A percentile compares a stretch with the other conserved stretches of the same genome.
Conservation (phyloP, 2,888 invertebrate species). For the Brachyopa scutellaris region DNA sequence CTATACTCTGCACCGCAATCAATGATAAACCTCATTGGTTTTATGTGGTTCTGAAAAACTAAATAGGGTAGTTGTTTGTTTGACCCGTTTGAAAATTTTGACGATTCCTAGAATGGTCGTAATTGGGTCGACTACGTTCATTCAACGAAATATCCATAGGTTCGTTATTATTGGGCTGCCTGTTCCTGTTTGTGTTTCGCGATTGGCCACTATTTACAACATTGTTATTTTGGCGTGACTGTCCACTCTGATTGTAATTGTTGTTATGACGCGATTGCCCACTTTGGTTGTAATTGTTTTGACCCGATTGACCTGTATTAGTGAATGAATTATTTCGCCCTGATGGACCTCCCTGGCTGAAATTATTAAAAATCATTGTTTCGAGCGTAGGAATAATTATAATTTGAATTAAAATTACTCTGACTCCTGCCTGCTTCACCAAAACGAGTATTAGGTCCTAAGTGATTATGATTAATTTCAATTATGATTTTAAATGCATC, state of each 20-base stretch:
- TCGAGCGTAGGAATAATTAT: too few species aligned
- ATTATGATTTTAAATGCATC: neutral
- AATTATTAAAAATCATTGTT: neutral
- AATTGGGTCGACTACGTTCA: neutral
- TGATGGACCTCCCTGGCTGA: neutral
- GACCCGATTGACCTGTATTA: too few species aligned
- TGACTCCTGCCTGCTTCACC: too few species aligned
- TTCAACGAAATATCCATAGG: slow-evolving; percentile 3
- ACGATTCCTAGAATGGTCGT: neutral
- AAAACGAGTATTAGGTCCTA: too few species aligned
- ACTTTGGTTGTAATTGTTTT: too few species aligned
- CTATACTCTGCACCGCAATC: too few species aligned
- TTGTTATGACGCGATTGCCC: too few species aligned
- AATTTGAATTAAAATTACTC: too few species aligned
- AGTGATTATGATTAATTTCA: too few species aligned
- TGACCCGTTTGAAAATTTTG: neutral
- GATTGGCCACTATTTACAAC: neutral
- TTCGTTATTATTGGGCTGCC: neutral
- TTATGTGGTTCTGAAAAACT: neutral
- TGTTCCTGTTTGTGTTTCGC: neutral
- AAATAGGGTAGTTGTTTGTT: slow-evolving; percentile 14
- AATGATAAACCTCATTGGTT: too few species aligned
- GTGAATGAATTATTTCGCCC: neutral
- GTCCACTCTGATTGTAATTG: too few species aligned
- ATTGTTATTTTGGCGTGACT: too few species aligned